Conservation (phyloP, 2,797 vertebrate species). For the Microchirus variegatus region DNA sequence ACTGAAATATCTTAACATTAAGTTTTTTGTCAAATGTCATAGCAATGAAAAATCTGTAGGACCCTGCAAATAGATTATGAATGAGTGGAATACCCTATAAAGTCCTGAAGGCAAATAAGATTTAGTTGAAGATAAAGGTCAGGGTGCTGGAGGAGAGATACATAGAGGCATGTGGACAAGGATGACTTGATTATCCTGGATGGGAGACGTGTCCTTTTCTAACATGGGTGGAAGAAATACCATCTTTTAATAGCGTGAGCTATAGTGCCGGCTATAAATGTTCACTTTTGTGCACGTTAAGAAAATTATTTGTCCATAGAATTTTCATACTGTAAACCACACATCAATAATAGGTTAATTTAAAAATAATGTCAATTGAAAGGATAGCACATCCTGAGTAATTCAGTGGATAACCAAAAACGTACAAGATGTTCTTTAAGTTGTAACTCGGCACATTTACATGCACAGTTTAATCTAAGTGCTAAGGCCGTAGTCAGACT, state of each 20-base stretch:
- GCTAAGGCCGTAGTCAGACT: too few relatives aligned
- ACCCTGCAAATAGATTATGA: slow-evolving; percentile 75
- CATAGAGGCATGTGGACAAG: slow-evolving; percentile 64
- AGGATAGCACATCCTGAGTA: too few relatives aligned
- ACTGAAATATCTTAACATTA: slow-evolving; percentile 69
- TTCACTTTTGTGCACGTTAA: slow-evolving; percentile 1
- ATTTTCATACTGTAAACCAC: neutral
- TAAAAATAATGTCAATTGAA: too few relatives aligned
- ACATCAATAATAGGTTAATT: neutral
- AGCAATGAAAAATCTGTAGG: slow-evolving; percentile 73
- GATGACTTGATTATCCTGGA: slow-evolving; percentile 79
- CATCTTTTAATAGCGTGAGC: slow-evolving; percentile 47
- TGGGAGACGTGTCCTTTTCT: slow-evolving; percentile 69
- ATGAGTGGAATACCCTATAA: slow-evolving; percentile 70
- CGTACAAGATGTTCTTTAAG: too few relatives aligned
- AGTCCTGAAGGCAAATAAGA: slow-evolving; percentile 77
- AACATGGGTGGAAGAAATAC: slow-evolving; percentile 57
- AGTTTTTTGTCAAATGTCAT: slow-evolving; percentile 75
- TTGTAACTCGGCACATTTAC: too few relatives aligned
- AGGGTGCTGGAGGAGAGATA: slow-evolving; percentile 66
- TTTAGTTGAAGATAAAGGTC: slow-evolving; percentile 79
- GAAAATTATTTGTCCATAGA: neutral
- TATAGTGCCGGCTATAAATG: slow-evolving; percentile 27
- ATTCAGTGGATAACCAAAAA: too few relatives aligned
- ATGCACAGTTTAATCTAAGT: too few relatives aligned